A percentile compares a stretch with the other conserved stretches of the same genome.
phyloP scores from a whole-genome alignment of 30 jellyfish, hydroid and myxozoan species.

The Chrysaora quinquecirrha region DNA sequence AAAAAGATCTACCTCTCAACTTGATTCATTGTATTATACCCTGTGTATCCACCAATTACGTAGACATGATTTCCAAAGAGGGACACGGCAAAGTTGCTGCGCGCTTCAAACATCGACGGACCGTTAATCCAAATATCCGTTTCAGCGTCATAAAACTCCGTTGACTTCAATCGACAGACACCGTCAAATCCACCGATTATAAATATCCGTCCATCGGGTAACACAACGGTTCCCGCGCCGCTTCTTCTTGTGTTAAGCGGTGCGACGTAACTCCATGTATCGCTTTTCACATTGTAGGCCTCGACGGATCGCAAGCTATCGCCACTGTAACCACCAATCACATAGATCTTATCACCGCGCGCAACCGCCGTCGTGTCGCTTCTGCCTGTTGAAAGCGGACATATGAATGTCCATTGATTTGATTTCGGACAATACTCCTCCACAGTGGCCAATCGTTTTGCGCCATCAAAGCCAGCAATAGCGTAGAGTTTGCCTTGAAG shows the following conservation, averaged over 20 bases:
- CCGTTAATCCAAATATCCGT: conserved; percentile 75
- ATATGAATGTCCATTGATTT: conserved; percentile 78
- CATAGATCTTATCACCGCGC: conserved; percentile 57
- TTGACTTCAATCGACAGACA: conserved; percentile 51
- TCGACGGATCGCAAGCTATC: conserved; percentile 81
- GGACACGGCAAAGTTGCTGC: conserved; percentile 90
- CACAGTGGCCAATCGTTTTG: conserved; percentile 62
- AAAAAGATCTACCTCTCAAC: conserved; percentile 58
- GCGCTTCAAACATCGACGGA: conserved; percentile 69
- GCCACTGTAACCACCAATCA: conserved; percentile 84
- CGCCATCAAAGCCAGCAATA: conserved; percentile 87
- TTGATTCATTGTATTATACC: conserved; percentile 56
- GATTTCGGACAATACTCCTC: conserved; percentile 56
- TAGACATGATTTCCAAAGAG: conserved; percentile 52
- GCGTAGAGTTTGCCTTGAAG: conserved; percentile 65
- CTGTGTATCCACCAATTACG: conserved; percentile 93
- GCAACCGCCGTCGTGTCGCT: conserved; percentile 87
- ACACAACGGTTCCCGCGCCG: conserved; percentile 86
- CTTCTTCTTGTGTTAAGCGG: conserved; percentile 76
- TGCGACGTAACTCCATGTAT: conserved; percentile 61
- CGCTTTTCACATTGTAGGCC: conserved; percentile 63
- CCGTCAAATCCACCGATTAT: conserved; percentile 93
- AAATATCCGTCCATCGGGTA: conserved; percentile 71
- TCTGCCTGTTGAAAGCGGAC: conserved; percentile 69
- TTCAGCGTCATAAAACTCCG: conserved; percentile 71